Base-by-base conservation (phyloP, 2,113 vertebrate species). In the Cervus canadensis region DNA sequence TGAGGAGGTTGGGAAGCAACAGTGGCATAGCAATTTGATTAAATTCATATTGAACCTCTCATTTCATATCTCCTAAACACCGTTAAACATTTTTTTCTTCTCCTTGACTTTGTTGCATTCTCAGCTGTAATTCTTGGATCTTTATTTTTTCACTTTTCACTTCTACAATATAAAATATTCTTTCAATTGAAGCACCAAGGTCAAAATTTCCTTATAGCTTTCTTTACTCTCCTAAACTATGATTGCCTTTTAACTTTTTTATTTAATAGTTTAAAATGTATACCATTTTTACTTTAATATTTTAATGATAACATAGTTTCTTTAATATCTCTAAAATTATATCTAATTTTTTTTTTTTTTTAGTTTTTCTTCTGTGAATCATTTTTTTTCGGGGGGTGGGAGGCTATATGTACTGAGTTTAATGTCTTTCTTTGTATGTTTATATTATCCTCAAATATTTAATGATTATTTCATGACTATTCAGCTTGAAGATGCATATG, bases 321-420 rank as follows among this genome's bases (percentile, higher is more conserved):
- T 89, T 82, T 82, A 30, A 62, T 62, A 87, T 48, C 6, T 64
- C n/a, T 64, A n/a, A 64, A 82, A 64, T 40, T 82, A 64, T 52
- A 40, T 62, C 48, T 50, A 62, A 3, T 50, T 50, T 45, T 45
- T 45, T n/a, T 64, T 11, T 30, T 8, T 50, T 81, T 16, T 59
- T 48, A 60, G 48, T 48, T 79, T 59, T 60, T 50, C 14, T 25
- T 50, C 56, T 59, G 23, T 81, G 43, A 81, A 50, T 36, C 26
- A 6, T 33, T 78, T 78, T 78, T 21, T 1, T 26, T 1, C 0
- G 0, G 23, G n/a, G 28, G 6, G 36, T 25, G 3, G 71, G 36
- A 74, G 40, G 88, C 26, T 78, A 43, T 3, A 7, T 33, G 16
- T 81, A 91, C n/a, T 62, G 23, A 62, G 30, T 28, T n/a, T 64